Percentiles rank a stretch among this genome's conserved stretches.
These are phyloP conservation scores for Agelaius phoeniceus DNA, from an alignment of 2,113 vertebrate genomes.

Conservation along the genomic window DNA sequence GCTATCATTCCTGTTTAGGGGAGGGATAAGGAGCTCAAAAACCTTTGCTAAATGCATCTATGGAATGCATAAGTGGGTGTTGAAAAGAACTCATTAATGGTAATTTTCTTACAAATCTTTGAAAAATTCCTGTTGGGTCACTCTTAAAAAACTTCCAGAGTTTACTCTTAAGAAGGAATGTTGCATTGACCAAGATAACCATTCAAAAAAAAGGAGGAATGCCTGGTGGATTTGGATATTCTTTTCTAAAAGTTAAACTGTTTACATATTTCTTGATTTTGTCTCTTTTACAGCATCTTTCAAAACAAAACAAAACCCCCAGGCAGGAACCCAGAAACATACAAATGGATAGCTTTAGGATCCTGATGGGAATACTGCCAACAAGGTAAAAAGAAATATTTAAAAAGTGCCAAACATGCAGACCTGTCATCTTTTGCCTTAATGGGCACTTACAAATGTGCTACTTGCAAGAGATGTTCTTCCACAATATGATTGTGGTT, in stretches of 20 bases:
- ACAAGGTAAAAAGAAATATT: slow-evolving; percentile 53
- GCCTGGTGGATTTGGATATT: neutral
- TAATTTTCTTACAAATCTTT: neutral
- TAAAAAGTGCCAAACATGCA: slow-evolving; percentile 71
- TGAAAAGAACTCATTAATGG: neutral
- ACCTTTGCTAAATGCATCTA: neutral
- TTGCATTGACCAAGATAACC: neutral
- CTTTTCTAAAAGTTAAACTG: neutral
- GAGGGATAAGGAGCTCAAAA: neutral
- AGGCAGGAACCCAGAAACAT: neutral
- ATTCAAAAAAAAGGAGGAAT: neutral
- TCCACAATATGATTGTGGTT: slow-evolving; percentile 78
- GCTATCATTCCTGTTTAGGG: neutral
- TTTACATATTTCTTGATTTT: neutral
- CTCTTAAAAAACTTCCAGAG: neutral
- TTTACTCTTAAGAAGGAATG: neutral
- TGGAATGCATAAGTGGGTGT: neutral
- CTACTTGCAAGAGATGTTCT: slow-evolving; percentile 70
- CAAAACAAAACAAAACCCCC: neutral
- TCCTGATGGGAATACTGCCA: slow-evolving; percentile 62
- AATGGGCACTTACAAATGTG: slow-evolving; percentile 77
- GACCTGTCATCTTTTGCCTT: slow-evolving; percentile 72
- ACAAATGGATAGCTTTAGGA: slow-evolving; percentile 38
- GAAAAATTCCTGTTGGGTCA: neutral
- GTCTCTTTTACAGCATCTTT: neutral